Evolutionary conservation across 1,140 invertebrate genomes (phyloP), one percentile per base, ranked within the genome.

Genomic region (Drosophila biarmipes): DNA sequence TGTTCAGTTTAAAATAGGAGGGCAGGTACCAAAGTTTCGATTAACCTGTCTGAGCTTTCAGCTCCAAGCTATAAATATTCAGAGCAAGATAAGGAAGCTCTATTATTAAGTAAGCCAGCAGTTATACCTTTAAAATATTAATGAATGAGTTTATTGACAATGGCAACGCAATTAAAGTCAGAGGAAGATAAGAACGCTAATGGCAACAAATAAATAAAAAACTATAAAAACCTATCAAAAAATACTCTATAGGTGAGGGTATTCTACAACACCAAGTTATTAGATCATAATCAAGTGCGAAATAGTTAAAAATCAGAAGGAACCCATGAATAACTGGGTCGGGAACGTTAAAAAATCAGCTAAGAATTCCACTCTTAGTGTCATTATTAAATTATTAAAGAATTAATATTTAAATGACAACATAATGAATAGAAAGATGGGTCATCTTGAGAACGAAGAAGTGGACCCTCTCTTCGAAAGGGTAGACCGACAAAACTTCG

Each of bases 401-500:
- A 31, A 48, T 31, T 31, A 24, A 63, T 27, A 49, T 14, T 19
- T 34, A 24, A 66, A 17, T 45, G 5, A 21, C 24, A 17, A 35
- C 29, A 24, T 15, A 46, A 46, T 15, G 1, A 10, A 48, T 31
- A 11, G 8, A 10, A 14, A 24, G 24, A 14, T 15, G 19, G 31
- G 45, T 38, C 6, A 34, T 31, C 45, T 52, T 29, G 42, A 14
- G 8, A 24, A 17, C 17, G 40, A 73, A 29, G 38, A 1, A n/a
- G 45, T 38, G 48, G 31, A 54, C 51, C 38, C 59, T 27, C 15
- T 31, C 21, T 8, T 5, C 43, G 15, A 37, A 48, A 76, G 61
- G 24, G 80, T 66, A 77, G 17, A 17, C 11, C 31, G 35, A 54
- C 29, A 43, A 73, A 66, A n/a, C 54, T 48, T 58, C 52, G 37